These are phyloP conservation scores for Ferdinandea cuprea DNA, from an alignment of 2,888 invertebrate genomes.

Conservation along the genomic window DNA sequence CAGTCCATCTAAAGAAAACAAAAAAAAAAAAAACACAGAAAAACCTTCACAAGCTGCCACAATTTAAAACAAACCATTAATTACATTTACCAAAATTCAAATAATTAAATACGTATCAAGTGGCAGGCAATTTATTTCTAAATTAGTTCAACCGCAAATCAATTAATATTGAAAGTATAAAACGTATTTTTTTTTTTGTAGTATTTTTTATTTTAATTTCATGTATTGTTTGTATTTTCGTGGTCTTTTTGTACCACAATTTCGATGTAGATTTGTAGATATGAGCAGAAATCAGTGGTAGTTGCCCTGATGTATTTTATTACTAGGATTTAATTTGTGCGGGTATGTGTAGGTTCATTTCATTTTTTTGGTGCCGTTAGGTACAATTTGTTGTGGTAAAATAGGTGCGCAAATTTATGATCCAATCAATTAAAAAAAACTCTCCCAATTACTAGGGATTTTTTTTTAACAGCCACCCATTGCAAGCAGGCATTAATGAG, in stretches of 20 bases:
- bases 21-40: too few species aligned
- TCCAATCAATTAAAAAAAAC: conserved; percentile 19
- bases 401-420: conserved; percentile 26
- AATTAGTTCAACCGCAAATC: conserved; percentile 68
- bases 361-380: conserved; percentile 26
- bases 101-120: conserved; percentile 47
- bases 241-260: conserved; percentile 39
- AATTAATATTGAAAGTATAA: conserved; percentile 65
- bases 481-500: too few species aligned
- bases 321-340: conserved; percentile 44
- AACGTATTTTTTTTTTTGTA: conserved; percentile 35
- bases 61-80: conserved; percentile 29
- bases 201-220: conserved; percentile 23
- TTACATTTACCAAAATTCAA: conserved; percentile 50
- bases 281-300: conserved; percentile 4
- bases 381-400: conserved; percentile 47
- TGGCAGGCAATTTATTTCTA: conserved; percentile 46
- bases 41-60: neutral
- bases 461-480: too few species aligned
- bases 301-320: conserved; percentile 33
- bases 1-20: too few species aligned
- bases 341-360: neutral
- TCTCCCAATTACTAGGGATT: too few species aligned
- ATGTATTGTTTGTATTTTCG: conserved; percentile 34
- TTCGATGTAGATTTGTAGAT: neutral